Conservation (phyloP, 2,888 invertebrate genomes). For the Stratiomys singularior region DNA sequence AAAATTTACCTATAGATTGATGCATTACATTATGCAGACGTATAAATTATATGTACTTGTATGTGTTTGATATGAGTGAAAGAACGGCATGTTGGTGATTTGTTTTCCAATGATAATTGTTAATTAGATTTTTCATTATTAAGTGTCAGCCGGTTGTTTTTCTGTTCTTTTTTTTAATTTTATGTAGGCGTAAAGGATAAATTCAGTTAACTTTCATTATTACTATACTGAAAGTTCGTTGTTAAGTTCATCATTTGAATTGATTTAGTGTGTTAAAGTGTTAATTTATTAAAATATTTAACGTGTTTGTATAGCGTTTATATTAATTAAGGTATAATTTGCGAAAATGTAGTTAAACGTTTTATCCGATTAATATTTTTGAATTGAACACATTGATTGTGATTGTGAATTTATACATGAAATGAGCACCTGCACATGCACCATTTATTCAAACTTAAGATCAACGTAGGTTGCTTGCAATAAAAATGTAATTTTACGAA, state of each 20-base stretch:
- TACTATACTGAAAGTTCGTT: constrained; percentile 1
- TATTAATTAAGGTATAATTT: not conserved
- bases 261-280: constrained; percentile 1
- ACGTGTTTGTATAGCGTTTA: not conserved
- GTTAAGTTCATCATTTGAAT: constrained; percentile 22
- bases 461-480: too few relatives aligned
- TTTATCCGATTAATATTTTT: too few relatives aligned
- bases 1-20: constrained; percentile 17
- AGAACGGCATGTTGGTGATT: too few relatives aligned
- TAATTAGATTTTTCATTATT: constrained; percentile 2
- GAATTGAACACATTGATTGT: too few relatives aligned
- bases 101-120: not conserved
- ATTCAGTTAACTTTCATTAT: not conserved
- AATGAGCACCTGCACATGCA: too few relatives aligned
- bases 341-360: too few relatives aligned
- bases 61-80: too few relatives aligned
- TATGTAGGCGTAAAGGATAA: not conserved
- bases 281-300: not conserved
- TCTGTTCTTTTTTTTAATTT: not conserved
- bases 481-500: too few relatives aligned
- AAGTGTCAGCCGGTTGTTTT: not conserved
- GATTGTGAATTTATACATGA: too few relatives aligned
- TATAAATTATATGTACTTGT: not conserved
- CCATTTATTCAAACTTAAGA: too few relatives aligned
- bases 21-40: not conserved